A percentile compares a stretch with the other conserved stretches of the same genome.
phyloP scores from a whole-genome alignment of 2,797 vertebrate species.

The Coilia nasus region DNA sequence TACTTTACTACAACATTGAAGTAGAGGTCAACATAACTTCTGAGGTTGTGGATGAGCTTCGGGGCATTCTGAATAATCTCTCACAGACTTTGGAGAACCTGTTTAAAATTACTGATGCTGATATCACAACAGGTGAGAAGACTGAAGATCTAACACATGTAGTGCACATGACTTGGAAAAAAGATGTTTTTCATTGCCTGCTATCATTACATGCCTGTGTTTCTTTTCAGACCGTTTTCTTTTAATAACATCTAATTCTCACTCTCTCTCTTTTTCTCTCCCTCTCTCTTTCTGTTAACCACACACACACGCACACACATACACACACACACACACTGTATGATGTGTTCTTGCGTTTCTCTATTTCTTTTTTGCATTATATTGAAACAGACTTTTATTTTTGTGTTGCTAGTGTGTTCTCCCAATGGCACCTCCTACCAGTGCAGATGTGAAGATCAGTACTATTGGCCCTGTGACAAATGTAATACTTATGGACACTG shows the following conservation, averaged over 20 bases:
- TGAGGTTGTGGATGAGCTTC: constrained; percentile 35
- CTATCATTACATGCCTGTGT: neutral
- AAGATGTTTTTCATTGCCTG: neutral
- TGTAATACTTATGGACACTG: constrained; percentile 56
- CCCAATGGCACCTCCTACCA: constrained; percentile 39
- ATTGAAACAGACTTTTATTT: neutral
- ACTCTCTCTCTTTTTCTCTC: neutral
- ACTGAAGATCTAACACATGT: neutral
- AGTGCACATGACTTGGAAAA: neutral
- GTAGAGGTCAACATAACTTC: constrained; percentile 36
- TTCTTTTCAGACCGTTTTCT: neutral
- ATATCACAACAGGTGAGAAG: constrained; percentile 43
- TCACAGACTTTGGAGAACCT: constrained; percentile 35
- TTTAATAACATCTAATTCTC: neutral
- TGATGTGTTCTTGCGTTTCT: neutral
- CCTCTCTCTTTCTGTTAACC: neutral
- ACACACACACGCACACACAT: neutral
- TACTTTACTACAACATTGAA: constrained; percentile 40
- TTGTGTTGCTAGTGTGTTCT: constrained; percentile 44
- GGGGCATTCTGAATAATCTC: constrained; percentile 26
- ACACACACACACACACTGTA: neutral
- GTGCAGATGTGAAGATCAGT: constrained; percentile 51
- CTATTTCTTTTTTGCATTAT: neutral
- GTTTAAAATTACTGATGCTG: constrained; percentile 42
- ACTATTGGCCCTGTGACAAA: constrained; percentile 50